phyloP scores from a whole-genome alignment of 2,113 vertebrate genomes.

The Clarias batrachus region DNA sequence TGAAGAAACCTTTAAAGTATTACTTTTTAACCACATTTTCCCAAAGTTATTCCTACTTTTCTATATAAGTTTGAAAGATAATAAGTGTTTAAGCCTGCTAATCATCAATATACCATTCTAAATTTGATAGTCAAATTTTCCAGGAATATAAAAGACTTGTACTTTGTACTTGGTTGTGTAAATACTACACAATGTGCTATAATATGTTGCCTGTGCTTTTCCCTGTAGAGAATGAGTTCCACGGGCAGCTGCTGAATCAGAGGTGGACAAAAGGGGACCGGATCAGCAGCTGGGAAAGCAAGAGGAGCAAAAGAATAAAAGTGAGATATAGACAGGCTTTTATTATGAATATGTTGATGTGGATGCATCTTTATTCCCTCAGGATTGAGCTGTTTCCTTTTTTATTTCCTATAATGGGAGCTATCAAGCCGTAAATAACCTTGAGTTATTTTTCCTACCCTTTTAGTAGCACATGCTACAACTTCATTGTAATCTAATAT shows the following conservation, averaged over 20 bases:
- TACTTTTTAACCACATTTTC: background rate
- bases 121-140: background rate
- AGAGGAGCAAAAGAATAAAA: conserved; percentile 74
- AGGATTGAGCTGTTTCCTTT: background rate
- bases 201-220: conserved; percentile 7
- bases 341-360: background rate
- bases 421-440: conserved; percentile 13
- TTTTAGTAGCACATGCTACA: background rate
- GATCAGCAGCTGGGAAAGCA: conserved; percentile 76
- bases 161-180: background rate
- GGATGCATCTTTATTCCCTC: background rate
- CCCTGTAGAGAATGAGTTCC: conserved; percentile 85
- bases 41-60: background rate
- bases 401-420: background rate
- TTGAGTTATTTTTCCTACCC: conserved; percentile 26
- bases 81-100: background rate
- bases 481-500: background rate
- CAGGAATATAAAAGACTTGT: background rate
- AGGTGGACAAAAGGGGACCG: conserved; percentile 81
- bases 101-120: background rate
- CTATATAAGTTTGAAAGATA: background rate
- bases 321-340: conserved; percentile 64
- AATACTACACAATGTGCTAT: background rate
- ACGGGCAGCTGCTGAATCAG: conserved; percentile 83
- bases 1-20: background rate